A percentile compares a stretch with the other conserved stretches of the same genome.
These are phyloP conservation scores for Geotrypetes seraphini DNA, from an alignment of 2,797 vertebrate genomes.

Conservation along the genomic window DNA sequence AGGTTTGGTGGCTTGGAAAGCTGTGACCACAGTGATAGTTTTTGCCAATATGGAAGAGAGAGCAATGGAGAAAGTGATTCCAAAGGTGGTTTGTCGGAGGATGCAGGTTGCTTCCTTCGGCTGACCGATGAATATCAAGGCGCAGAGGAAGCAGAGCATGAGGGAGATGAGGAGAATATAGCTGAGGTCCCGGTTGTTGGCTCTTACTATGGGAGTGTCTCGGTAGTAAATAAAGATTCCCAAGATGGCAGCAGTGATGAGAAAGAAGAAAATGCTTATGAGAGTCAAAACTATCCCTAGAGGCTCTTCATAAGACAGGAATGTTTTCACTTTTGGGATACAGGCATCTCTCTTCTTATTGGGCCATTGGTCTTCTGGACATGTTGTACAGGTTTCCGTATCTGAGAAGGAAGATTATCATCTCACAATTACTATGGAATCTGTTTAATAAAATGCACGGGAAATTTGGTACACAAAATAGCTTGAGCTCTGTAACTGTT, in stretches of 20 bases:
- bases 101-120: slow-evolving; percentile 1
- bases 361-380: slow-evolving; percentile 10
- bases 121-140: no score
- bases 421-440: no score
- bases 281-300: slow-evolving; percentile 1
- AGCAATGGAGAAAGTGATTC: slow-evolving; percentile 10
- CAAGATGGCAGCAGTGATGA: no score
- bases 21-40: slow-evolving; percentile 13
- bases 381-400: neutral
- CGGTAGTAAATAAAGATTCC: no score
- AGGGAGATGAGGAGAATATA: no score
- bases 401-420: neutral
- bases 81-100: slow-evolving; percentile 9
- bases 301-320: slow-evolving; percentile 4
- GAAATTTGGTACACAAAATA: no score
- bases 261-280: no score
- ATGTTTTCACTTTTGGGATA: slow-evolving; percentile 10
- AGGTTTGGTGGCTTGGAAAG: slow-evolving; percentile 12
- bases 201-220: no score
- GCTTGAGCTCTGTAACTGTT: no score
- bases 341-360: slow-evolving; percentile 1
- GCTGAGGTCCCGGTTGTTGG: no score
- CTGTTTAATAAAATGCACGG: no score
- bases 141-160: no score
- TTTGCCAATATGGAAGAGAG: slow-evolving; percentile 12